These are phyloP conservation scores for Ophion obscuratus DNA, from an alignment of 2,888 invertebrate species.

Conservation along the genomic window DNA sequence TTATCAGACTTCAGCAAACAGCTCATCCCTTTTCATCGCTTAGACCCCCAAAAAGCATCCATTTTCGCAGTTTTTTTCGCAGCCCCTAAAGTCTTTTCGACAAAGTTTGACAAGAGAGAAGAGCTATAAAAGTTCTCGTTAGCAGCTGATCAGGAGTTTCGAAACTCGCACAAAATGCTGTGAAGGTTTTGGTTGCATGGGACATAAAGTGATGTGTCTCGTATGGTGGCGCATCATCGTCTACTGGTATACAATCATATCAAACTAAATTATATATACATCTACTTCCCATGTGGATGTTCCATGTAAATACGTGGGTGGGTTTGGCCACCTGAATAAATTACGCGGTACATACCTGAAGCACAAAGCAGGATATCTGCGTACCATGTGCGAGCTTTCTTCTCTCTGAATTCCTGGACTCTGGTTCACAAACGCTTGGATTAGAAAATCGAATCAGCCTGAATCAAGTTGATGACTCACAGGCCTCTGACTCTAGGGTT, in stretches of 20 bases:
- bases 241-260: not conserved
- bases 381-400: slow-evolving; percentile 68
- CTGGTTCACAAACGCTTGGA: slow-evolving; percentile 68
- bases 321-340: slow-evolving; percentile 68
- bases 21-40: too few species aligned
- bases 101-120: too few species aligned
- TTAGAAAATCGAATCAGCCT: slow-evolving; percentile 74
- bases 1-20: too few species aligned
- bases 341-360: slow-evolving; percentile 60
- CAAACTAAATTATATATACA: not conserved
- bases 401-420: slow-evolving; percentile 28
- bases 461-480: slow-evolving; percentile 27
- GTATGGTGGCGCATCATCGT: too few species aligned
- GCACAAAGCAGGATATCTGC: slow-evolving; percentile 67
- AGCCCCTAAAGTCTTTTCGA: too few species aligned
- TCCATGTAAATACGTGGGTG: slow-evolving; percentile 22
- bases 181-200: too few species aligned
- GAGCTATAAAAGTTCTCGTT: too few species aligned
- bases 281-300: not conserved
- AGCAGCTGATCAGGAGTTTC: too few species aligned
- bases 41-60: too few species aligned
- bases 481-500: not conserved
- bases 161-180: too few species aligned
- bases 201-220: too few species aligned
- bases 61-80: too few species aligned